phyloP scores from a whole-genome alignment of 2,888 invertebrate species.

The Agriopis leucophaearia region DNA sequence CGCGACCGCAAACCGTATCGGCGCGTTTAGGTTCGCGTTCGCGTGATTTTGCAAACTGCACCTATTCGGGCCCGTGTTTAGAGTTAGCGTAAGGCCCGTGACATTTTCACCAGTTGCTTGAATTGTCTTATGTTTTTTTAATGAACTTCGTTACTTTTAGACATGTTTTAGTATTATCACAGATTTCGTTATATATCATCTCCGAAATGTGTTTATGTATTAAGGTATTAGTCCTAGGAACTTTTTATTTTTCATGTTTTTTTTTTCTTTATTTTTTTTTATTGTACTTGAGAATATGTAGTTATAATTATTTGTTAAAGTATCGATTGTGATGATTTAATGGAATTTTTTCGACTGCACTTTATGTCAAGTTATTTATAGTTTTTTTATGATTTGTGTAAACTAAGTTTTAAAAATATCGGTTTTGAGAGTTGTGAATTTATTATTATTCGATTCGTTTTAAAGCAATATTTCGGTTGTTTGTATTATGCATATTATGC shows the following conservation, averaged over 20 bases:
- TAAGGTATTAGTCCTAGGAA: neutral
- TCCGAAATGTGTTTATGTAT: neutral
- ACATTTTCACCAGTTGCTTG: neutral
- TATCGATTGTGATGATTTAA: neutral
- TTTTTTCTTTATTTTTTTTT: neutral
- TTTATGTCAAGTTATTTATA: constrained; percentile 6
- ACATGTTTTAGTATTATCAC: neutral
- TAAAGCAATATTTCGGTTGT: constrained; percentile 20
- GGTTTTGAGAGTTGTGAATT: constrained; percentile 30
- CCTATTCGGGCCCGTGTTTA: too few species aligned
- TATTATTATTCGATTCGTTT: constrained; percentile 23
- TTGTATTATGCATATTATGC: constrained; percentile 8
- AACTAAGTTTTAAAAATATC: constrained; percentile 27
- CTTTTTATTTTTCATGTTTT: neutral
- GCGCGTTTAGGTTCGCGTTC: too few species aligned
- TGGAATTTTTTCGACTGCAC: neutral
- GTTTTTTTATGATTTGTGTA: constrained; percentile 16
- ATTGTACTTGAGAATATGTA: neutral
- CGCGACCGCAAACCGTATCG: too few species aligned
- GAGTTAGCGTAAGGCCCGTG: too few species aligned
- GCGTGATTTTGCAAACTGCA: too few species aligned
- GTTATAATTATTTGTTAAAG: neutral
- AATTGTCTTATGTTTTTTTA: neutral
- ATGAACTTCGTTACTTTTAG: neutral
- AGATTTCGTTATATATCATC: neutral